Conservation (phyloP, 2,113 vertebrate genomes). For the Limanda limanda region DNA sequence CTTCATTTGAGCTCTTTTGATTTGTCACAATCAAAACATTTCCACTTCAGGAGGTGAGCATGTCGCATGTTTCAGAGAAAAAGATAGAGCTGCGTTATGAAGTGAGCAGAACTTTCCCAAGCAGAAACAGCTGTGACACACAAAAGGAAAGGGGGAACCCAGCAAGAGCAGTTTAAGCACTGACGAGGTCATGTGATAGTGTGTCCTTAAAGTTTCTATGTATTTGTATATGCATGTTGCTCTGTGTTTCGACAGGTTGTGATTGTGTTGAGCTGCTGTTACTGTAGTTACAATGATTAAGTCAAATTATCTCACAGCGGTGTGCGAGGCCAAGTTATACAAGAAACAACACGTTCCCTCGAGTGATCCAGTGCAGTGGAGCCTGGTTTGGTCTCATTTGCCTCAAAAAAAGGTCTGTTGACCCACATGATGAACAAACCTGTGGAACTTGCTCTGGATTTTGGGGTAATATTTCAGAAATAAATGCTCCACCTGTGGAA, state of each 20-base stretch:
- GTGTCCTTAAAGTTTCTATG: neutral
- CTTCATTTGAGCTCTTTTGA: too few relatives aligned
- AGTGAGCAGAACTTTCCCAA: too few relatives aligned
- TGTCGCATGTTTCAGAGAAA: neutral
- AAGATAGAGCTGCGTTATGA: too few relatives aligned
- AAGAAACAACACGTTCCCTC: conserved; percentile 28
- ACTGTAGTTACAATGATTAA: conserved; percentile 20
- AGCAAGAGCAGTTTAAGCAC: too few relatives aligned
- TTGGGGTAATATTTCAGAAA: neutral
- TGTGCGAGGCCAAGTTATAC: neutral
- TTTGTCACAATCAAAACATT: too few relatives aligned
- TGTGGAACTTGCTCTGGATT: neutral
- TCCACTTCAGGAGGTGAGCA: neutral
- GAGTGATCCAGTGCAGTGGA: neutral
- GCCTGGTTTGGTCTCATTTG: neutral
- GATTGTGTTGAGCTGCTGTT: conserved; percentile 13
- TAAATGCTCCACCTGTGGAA: neutral
- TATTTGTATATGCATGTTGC: neutral
- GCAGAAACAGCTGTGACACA: neutral
- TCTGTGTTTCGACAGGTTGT: conserved; percentile 1
- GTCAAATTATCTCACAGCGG: conserved; percentile 3
- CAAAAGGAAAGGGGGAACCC: neutral
- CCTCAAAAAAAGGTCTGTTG: neutral
- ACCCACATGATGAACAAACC: neutral
- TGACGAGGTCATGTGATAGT: neutral